Evolutionary conservation across 2,113 vertebrate species (phyloP), one percentile per base, ranked within the genome.

Genomic region (Xiphias gladius): DNA sequence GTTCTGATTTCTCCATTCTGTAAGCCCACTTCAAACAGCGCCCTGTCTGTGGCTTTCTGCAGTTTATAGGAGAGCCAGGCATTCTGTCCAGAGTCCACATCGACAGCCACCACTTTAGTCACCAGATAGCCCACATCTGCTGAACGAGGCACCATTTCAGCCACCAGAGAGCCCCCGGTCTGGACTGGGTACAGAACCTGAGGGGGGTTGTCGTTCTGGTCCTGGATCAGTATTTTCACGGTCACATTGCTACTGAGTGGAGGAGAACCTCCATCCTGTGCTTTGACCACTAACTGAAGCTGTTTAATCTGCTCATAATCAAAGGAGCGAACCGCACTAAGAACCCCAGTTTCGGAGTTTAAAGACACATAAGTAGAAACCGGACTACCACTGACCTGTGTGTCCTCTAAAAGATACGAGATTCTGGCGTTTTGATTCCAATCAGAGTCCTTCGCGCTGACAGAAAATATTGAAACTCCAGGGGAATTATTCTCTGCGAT

Each of bases 41-140:
- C n/a, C 20, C 74, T 73, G 63, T 91, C 89, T n/a, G 87, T 72
- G 7, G 65, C 28, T 50, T 87, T 81, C 28, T 91, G 58, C 3
- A 91, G 63, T 55, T 91, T 86, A 64, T 86, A 92, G 19, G 88
- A 90, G 39, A 91, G 83, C 80, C 91, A 90, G 80, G 90, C 80
- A 79, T 92, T 93, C 79, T 94, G 90, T 67, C 88, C 87, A 46
- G 90, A 92, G 73, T 92, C 89, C 46, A 74, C 80, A 86, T 91
- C 87, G 43, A 89, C 79, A 82, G 87, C 91, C 37, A 92, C 85
- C 24, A 90, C 88, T 83, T 92, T 93, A 59, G 88, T 90, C 17
- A 89, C 86, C 55, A 93, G 83, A 79, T 86, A 89, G 64, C 82
- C 88, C 46, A 82, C 72, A 85, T 92, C 87, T 76, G 77, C 89